A percentile compares a stretch with the other conserved stretches of the same genome.
Conservation (phyloP, 1,140 invertebrate species). For the Maniola jurtina region DNA sequence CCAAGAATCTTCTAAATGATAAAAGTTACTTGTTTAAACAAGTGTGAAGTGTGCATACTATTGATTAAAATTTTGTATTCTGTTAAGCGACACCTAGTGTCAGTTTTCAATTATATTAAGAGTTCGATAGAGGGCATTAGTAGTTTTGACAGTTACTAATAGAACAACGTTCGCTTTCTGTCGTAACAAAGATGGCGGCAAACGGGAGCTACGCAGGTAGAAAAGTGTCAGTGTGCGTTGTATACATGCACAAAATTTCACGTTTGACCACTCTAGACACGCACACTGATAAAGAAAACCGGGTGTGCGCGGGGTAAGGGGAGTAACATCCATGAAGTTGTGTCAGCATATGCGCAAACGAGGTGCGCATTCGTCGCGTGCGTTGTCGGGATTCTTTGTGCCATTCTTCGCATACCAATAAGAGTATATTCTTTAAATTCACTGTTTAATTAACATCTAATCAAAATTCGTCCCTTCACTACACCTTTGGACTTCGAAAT, state of each 20-base stretch:
- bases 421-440: constrained; percentile 89
- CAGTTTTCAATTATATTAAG: not conserved
- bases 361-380: constrained; percentile 89
- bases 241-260: constrained; percentile 72
- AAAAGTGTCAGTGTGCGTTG: constrained; percentile 60
- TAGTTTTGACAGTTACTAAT: constrained; percentile 38
- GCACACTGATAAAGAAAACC: constrained; percentile 57
- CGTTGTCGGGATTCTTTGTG: constrained; percentile 97
- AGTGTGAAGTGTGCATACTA: not conserved
- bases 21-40: not conserved
- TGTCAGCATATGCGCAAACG: constrained; percentile 88
- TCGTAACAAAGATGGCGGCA: constrained; percentile 73
- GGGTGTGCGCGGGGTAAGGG: constrained; percentile 72
- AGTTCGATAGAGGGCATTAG: constrained; percentile 51
- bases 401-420: constrained; percentile 96
- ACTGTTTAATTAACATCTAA: constrained; percentile 78
- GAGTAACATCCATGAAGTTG: constrained; percentile 81
- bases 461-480: constrained; percentile 83
- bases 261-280: constrained; percentile 74
- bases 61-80: not conserved
- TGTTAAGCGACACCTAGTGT: constrained; percentile 16
- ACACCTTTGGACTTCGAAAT: constrained; percentile 81
- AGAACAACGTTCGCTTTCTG: constrained; percentile 48
- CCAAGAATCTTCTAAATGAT: no score
- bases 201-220: constrained; percentile 70